These are phyloP conservation scores for Chymomyza costata DNA, from an alignment of 1,140 invertebrate species.

Conservation along the genomic window DNA sequence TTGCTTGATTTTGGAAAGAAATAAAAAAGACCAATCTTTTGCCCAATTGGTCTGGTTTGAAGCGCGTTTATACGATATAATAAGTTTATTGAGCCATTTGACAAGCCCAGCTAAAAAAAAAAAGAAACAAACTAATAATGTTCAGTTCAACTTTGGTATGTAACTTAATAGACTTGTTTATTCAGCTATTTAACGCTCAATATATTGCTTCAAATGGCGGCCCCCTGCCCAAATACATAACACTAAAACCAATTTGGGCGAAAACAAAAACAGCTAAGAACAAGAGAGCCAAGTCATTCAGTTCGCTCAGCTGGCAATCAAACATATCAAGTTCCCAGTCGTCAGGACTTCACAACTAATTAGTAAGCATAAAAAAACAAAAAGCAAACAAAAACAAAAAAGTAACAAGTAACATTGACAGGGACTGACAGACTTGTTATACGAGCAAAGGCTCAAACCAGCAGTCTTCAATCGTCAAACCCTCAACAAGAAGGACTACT, in stretches of 20 bases:
- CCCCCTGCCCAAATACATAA: conserved; percentile 32
- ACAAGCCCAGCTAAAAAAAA: no score
- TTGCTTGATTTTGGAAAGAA: no score
- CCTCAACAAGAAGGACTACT: conserved; percentile 1
- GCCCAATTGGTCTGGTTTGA: no score
- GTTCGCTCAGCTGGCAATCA: conserved; percentile 16
- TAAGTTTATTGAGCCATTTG: no score
- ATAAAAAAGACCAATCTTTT: no score
- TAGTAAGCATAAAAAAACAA: conserved; percentile 35
- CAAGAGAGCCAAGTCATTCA: conserved; percentile 4
- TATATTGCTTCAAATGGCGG: conserved; percentile 33
- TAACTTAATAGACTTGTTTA: conserved; percentile 45
- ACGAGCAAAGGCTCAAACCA: no score
- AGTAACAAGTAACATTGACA: no score
- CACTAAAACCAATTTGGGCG: conserved; percentile 32
- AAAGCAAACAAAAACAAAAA: no score
- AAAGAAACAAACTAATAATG: conserved; percentile 44
- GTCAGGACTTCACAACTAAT: conserved; percentile 34
- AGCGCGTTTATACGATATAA: no score
- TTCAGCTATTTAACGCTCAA: conserved; percentile 7
- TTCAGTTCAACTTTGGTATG: no score
- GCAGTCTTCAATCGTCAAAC: no score
- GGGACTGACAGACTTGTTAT: no score
- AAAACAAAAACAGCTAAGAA: conserved; percentile 2
- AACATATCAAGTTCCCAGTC: conserved; percentile 38